A percentile compares a stretch with the other conserved stretches of the same genome.
These are phyloP conservation scores for Pherbina coryleti DNA, from an alignment of 2,888 invertebrate species.

Conservation along the genomic window DNA sequence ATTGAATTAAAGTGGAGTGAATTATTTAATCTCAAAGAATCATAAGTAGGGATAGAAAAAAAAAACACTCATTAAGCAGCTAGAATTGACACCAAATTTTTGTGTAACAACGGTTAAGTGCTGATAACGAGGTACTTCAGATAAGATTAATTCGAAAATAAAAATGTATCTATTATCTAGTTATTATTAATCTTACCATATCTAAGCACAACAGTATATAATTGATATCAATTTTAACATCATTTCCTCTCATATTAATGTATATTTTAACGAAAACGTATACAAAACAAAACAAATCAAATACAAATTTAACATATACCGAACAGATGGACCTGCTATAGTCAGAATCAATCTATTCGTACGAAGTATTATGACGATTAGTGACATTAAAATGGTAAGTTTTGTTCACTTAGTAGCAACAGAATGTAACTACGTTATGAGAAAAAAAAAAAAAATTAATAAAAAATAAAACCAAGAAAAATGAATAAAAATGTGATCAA, in stretches of 20 bases:
- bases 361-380: constrained; percentile 97
- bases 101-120: not conserved
- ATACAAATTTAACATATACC: constrained; percentile 41
- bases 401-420: constrained; percentile 51
- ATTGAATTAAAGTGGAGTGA: not conserved
- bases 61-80: not conserved
- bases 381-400: constrained; percentile 99
- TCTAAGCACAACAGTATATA: too few relatives aligned
- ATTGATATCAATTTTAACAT: not conserved
- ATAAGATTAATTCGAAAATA: too few relatives aligned
- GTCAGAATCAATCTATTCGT: constrained; percentile 98
- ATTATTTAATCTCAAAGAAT: not conserved
- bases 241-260: constrained; percentile 4
- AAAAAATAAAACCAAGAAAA: constrained; percentile 41
- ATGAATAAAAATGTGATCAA: constrained; percentile 12
- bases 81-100: not conserved
- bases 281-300: constrained; percentile 13
- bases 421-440: constrained; percentile 45
- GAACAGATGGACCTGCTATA: constrained; percentile 93
- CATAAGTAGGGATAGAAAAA: not conserved
- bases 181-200: not conserved
- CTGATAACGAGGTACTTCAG: too few relatives aligned
- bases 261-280: constrained; percentile 30
- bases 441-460: constrained; percentile 27
- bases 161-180: too few relatives aligned